Conservation (phyloP, 2,888 invertebrate genomes). For the Andrena marginata region DNA sequence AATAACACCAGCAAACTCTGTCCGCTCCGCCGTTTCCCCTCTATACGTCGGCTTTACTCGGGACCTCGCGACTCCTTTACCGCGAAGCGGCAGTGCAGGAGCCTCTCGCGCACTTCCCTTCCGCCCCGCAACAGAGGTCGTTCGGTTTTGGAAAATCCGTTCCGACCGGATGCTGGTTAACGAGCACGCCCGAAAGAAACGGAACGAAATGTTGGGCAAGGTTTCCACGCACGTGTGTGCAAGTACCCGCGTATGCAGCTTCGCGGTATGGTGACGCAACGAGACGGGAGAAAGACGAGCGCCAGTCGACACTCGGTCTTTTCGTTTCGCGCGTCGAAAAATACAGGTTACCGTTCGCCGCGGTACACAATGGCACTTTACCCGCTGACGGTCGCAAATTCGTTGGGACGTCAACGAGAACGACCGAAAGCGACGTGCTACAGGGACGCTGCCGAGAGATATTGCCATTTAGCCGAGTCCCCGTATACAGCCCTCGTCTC, state of each 20-base stretch:
- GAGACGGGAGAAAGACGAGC: slow-evolving; percentile 40
- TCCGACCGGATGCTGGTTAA: slow-evolving; percentile 10
- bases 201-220: slow-evolving; percentile 32
- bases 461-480: neutral
- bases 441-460: neutral
- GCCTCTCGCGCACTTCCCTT: neutral
- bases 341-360: slow-evolving; percentile 3
- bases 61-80: slow-evolving; percentile 19
- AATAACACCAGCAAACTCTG: neutral
- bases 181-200: slow-evolving; percentile 28
- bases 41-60: neutral
- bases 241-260: slow-evolving; percentile 14
- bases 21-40: neutral
- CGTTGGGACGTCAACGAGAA: neutral
- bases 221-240: slow-evolving; percentile 62
- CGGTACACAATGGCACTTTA: slow-evolving; percentile 17
- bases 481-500: neutral
- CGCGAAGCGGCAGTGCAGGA: neutral
- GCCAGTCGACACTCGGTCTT: slow-evolving; percentile 33
- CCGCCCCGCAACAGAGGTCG: neutral
- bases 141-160: slow-evolving; percentile 1
- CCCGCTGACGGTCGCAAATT: slow-evolving; percentile 29
- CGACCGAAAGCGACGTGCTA: neutral
- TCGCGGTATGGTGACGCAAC: slow-evolving; percentile 61
- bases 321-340: slow-evolving; percentile 23